Conservation (phyloP, 2,888 invertebrate species). For the Andrena haemorrhoa region DNA sequence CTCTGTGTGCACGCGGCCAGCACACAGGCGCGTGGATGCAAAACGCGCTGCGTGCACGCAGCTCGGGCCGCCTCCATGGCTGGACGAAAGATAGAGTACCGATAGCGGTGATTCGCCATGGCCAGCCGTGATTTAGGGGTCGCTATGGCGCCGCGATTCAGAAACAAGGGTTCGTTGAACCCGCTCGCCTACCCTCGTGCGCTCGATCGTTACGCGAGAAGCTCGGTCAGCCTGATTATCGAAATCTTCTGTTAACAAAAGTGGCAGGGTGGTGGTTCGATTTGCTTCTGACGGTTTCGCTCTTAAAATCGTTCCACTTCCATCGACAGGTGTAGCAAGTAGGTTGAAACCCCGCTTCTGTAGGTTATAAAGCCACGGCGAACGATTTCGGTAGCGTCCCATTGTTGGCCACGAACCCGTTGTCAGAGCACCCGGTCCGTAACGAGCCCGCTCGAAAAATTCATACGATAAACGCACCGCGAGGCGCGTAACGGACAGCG, state of each 20-base stretch:
- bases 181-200: slow-evolving; percentile 31
- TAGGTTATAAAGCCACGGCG: too few relatives aligned
- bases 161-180: slow-evolving; percentile 75
- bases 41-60: slow-evolving; percentile 65
- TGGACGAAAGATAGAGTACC: slow-evolving; percentile 73
- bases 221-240: slow-evolving; percentile 57
- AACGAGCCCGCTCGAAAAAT: slow-evolving; percentile 33
- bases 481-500: slow-evolving; percentile 62
- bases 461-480: slow-evolving; percentile 46
- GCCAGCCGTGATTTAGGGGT: slow-evolving; percentile 75
- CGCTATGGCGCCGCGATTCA: slow-evolving; percentile 75
- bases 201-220: slow-evolving; percentile 61
- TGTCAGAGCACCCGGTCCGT: slow-evolving; percentile 34
- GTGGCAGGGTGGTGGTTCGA: background rate
- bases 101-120: slow-evolving; percentile 70
- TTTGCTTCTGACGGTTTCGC: background rate
- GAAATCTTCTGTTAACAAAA: slow-evolving; percentile 10
- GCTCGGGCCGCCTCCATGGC: slow-evolving; percentile 60
- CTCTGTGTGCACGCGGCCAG: slow-evolving; percentile 18
- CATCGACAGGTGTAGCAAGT: too few relatives aligned
- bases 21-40: slow-evolving; percentile 39
- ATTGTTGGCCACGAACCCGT: background rate
- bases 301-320: too few relatives aligned
- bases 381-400: too few relatives aligned
- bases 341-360: too few relatives aligned